Base-by-base conservation (phyloP, 2,797 vertebrate species). In the Arrhamphus sclerolepis region DNA sequence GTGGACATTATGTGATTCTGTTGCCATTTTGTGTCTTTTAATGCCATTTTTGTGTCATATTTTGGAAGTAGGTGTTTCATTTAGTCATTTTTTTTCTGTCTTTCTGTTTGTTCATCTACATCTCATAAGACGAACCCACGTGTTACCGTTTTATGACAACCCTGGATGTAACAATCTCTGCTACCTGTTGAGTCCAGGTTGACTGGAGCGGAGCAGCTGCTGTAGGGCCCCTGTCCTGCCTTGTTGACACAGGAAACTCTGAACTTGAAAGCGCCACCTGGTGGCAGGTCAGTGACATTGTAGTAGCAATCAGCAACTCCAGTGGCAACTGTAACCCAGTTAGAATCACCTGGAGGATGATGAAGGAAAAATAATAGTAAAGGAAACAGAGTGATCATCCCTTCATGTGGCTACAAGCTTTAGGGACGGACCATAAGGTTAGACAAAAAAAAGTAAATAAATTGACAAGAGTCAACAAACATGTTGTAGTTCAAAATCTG, bases 211-310 rank as follows among this genome's bases (percentile, higher is more conserved):
- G 95, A 99, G 39, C 70, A 77, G 73, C 60, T 93, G 84, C 96
- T 99, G 86, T 94, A 92, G 0, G 95, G 95, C 0, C 97, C 95
- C 70, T 96, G 95, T 40, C 97, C 97, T 0, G 97, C 96, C 63
- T 95, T 97, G 83, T 97, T 99, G 66, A 91, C 89, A 42, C 97
- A 98, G 72, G 92, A 92, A 50, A 98, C 95, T 0, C 96, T 92
- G 83, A 99, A 98, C 72, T 86, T 92, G 42, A 95, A 81, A 0
- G 78, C 4, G 24, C 89, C 80, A 0, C 88, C 84, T 0, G 75
- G 6, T 28, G 93, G 94, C 62, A 99, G 90, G 18, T 96, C 93
- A 0, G 94, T 96, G 66, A 94, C 95, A 0, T 98, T 98, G 90
- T 93, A 97, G 90, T 96, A 98, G 82, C 97, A 98, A 83, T 98